Percentiles rank a stretch among this genome's conserved stretches.
These are phyloP conservation scores for Xylota sylvarum DNA, from an alignment of 2,888 invertebrate genomes.

Conservation along the genomic window DNA sequence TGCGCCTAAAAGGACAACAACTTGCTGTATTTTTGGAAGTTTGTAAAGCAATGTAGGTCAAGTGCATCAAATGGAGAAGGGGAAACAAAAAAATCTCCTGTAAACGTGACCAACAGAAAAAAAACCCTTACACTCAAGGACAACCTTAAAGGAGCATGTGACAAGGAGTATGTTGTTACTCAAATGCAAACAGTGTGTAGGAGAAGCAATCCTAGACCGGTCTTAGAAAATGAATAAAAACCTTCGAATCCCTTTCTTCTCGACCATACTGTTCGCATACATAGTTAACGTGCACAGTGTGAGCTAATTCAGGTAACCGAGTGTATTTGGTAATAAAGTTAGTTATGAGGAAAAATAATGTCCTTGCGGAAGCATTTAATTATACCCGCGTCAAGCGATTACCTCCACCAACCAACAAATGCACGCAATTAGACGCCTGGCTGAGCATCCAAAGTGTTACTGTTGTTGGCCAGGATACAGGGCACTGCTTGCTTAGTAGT, in stretches of 20 bases:
- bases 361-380: constrained; percentile 71
- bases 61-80: constrained; percentile 3
- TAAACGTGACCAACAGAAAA: constrained; percentile 11
- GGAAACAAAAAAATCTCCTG: neutral
- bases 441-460: constrained; percentile 18
- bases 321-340: constrained; percentile 39
- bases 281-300: neutral
- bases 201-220: neutral
- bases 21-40: neutral
- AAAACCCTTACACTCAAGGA: neutral
- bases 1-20: too few relatives aligned
- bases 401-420: constrained; percentile 39
- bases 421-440: constrained; percentile 44
- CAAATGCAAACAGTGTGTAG: neutral
- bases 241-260: neutral
- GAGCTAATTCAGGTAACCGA: constrained; percentile 12
- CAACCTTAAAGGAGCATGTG: neutral
- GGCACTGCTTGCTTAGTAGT: constrained; percentile 41
- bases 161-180: neutral
- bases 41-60: constrained; percentile 42
- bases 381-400: constrained; percentile 56
- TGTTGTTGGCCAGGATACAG: constrained; percentile 18
- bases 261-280: neutral
- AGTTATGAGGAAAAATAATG: constrained; percentile 48
- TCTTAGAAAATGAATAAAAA: neutral